Base-by-base conservation (phyloP, 2,888 invertebrate species). In the Amphipyra tragopoginis region DNA sequence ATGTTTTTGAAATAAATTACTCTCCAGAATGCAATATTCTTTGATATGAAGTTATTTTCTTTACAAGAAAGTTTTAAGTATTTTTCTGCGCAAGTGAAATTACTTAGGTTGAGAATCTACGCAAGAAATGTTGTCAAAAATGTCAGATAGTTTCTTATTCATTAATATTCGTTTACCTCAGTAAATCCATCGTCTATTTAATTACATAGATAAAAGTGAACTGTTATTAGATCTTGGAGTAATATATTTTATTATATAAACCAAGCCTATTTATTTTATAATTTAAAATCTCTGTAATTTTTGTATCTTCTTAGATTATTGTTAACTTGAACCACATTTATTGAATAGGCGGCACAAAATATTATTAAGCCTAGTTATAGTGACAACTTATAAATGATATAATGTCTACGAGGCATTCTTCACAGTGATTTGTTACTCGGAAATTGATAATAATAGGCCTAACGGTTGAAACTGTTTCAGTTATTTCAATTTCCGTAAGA, bases 401-500 rank as follows among this genome's bases (percentile, higher is more conserved):
- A 38, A 43, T 50, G 26, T 49, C 38, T 33, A 39, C 11, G 29
- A 44, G 44, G 49, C 60, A 53, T 69, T 74, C 5, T 72, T 65
- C 67, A 64, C 45, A 57, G 51, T 52, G 45, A 65, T 72, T 71
- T 74, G 66, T 60, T 45, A 61, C 57, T 74, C 78, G 82, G 79
- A 84, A 82, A 85, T 85, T 81, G 74, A 76, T 75, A 77, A 81
- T 84, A 84, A 82, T 76, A 79, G 78, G 75, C 68, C 75, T 76
- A 52, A 49, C 48, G 50, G 51, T 63, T 51, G 75, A 75, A 74
- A 75, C 77, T 77, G 83, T 81, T 83, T 82, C 79, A 80, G 80
- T 84, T 71, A 86, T 88, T 86, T 82, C 84, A 87, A 86, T 88
- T 87, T 88, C 85, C 84, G 79, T 81, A 77, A 80, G 79, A 83